These are phyloP conservation scores for Haliclona indistincta DNA, from an alignment of 37 sponge, comb jelly and placozoan species.

Conservation along the genomic window DNA sequence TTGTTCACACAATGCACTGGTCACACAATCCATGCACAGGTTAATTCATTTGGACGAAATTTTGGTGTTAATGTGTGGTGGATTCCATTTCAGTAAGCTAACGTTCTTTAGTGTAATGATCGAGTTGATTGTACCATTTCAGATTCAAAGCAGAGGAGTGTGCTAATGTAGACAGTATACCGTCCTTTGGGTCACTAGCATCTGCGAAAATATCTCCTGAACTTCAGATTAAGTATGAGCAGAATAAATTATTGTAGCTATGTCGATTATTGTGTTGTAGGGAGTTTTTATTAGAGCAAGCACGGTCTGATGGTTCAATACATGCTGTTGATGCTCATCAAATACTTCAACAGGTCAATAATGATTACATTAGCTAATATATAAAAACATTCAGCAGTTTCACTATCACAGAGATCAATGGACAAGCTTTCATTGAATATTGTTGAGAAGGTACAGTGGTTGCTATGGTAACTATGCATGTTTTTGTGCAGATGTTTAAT, in stretches of 20 bases:
- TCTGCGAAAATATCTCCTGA: constrained; percentile 14
- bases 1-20: neutral
- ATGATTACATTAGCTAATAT: no score
- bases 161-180: neutral
- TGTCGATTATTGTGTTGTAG: neutral
- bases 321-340: constrained; percentile 32
- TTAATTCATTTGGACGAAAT: constrained; percentile 48
- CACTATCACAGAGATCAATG: no score
- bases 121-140: neutral
- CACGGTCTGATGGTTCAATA: constrained; percentile 13
- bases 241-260: neutral
- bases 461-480: no score
- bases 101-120: neutral
- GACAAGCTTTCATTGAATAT: no score
- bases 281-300: neutral
- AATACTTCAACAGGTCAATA: constrained; percentile 9
- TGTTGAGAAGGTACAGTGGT: no score
- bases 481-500: no score
- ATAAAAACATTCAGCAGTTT: no score
- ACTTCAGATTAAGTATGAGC: constrained; percentile 34
- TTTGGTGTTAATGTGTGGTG: constrained; percentile 75
- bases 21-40: constrained; percentile 17
- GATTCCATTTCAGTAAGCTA: constrained; percentile 48
- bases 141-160: constrained; percentile 35
- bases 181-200: constrained; percentile 20